A percentile compares a stretch with the other conserved stretches of the same genome.
Evolutionary conservation across 2,113 vertebrate species (phyloP).

Genomic region (Calonectris borealis): DNA sequence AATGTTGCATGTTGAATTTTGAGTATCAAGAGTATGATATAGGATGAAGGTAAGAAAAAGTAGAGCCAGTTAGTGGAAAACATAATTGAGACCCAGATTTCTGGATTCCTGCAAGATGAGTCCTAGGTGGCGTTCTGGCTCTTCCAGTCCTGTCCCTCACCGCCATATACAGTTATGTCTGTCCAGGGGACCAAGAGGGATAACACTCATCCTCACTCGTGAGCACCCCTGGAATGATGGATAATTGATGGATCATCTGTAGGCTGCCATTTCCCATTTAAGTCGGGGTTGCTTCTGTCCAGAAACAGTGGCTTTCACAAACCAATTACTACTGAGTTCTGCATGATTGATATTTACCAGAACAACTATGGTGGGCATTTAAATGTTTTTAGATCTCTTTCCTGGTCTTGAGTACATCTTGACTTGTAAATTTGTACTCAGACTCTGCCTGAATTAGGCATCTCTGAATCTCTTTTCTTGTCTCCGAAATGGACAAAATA

Average conservation of each 20-base stretch:
- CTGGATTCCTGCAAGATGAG: background rate
- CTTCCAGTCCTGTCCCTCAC: background rate
- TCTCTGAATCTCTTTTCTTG: background rate
- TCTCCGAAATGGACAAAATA: background rate
- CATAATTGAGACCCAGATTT: background rate
- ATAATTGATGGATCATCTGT: too few relatives aligned
- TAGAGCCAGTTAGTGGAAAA: background rate
- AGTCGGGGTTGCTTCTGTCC: background rate
- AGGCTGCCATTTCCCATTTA: background rate
- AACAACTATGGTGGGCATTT: background rate
- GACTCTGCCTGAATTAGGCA: background rate
- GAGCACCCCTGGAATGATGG: background rate
- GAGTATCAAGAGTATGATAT: background rate
- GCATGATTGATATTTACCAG: background rate
- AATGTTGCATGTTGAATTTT: background rate
- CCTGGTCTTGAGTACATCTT: background rate
- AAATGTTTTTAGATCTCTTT: background rate
- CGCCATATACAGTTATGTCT: background rate
- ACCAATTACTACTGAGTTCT: background rate
- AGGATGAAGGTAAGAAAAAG: background rate
- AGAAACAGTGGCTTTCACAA: background rate
- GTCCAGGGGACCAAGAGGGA: too few relatives aligned
- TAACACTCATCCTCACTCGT: background rate
- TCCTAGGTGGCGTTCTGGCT: background rate
- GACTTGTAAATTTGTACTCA: background rate